Conservation (phyloP, 2,113 vertebrate species). For the Myotis yumanensis region DNA sequence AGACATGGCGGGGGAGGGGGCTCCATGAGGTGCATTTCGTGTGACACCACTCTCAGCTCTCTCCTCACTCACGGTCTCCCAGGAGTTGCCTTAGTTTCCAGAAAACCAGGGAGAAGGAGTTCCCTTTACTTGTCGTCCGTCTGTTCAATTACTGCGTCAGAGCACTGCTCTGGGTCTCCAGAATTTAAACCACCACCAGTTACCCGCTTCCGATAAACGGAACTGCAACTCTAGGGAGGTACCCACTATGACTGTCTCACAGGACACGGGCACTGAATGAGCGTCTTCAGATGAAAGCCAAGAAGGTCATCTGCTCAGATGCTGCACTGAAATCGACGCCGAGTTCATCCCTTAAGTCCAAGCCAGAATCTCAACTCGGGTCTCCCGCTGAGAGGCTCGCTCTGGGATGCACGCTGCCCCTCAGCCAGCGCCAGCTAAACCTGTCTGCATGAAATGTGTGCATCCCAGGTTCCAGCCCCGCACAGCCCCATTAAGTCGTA, state of each 20-base stretch:
- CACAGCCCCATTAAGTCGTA: neutral
- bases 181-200: neutral
- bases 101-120: neutral
- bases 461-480: neutral
- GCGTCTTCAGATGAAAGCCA: neutral
- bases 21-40: neutral
- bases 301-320: neutral
- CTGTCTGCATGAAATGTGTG: neutral
- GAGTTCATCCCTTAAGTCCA: neutral
- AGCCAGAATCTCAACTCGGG: neutral
- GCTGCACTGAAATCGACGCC: neutral
- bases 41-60: neutral
- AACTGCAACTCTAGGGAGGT: neutral
- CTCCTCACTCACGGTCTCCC: neutral
- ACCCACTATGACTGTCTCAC: neutral
- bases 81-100: neutral
- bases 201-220: neutral
- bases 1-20: neutral
- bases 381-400: neutral
- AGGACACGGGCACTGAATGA: constrained; percentile 23
- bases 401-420: too few relatives aligned
- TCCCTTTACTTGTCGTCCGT: constrained; percentile 3
- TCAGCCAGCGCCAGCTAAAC: neutral
- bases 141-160: neutral
- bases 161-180: neutral